Base-by-base conservation (phyloP, 2,888 invertebrate species). In the Drosophila greeni region DNA sequence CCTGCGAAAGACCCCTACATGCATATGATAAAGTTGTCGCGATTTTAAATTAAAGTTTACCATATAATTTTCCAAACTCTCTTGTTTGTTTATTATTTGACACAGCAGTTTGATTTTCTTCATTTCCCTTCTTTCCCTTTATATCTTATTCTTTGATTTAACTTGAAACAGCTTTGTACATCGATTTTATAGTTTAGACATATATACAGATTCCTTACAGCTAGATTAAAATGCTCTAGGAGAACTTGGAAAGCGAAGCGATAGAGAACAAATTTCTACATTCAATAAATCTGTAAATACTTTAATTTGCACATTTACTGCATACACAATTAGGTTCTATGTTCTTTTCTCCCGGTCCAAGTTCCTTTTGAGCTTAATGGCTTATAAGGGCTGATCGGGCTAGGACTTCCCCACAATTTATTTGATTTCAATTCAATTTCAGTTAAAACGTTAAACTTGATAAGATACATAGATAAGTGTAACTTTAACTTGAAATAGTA, bases 51-150 rank as follows among this genome's bases (percentile, higher is more conserved):
- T 57, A 55, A 76, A 79, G 58, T 48, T 51, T 65, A 47, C 70
- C 62, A 47, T 55, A 47, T 64, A 75, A 57, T 66, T 61, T 81
- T 79, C 76, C 57, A 58, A 61, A 66, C 56, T 53, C 42, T 47
- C 43, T 70, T 66, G 49, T 43, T 66, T 48, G 47, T 55, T 70
- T 70, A 73, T 82, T 80, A 64, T 80, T 79, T 76, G 75, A 82
- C 82, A 76, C 76, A 58, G 77, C 66, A 73, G 31, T 68, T 53
- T 61, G 54, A 65, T 62, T 53, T 47, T 18, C 31, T 14, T 18
- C 8, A 40, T 14, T 23, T 23, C 40, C 11, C 8, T 23, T 23
- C 40, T 7, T 16, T 23, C 14, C 26, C 34, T 55, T 12, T 34
- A 29, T 42, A 12, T 54, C 73, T 58, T 20, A 31, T 52, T 26